These are phyloP conservation scores for Ophiodon elongatus DNA, from an alignment of 2,113 vertebrate species.

Conservation along the genomic window DNA sequence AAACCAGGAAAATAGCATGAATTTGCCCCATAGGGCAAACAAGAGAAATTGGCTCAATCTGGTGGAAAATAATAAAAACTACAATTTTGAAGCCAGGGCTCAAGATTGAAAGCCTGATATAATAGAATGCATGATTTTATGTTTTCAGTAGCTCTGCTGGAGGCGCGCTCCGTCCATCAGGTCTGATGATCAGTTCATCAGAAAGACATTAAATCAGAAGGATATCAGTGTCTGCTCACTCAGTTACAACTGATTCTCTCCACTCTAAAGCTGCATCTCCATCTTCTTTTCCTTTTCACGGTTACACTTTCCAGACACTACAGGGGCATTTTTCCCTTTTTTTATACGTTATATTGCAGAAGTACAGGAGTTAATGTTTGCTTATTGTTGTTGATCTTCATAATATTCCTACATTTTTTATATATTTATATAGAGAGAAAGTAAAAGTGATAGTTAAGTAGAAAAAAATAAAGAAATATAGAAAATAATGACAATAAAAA, in stretches of 20 bases:
- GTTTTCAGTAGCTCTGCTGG: slow-evolving; percentile 2
- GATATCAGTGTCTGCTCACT: not conserved
- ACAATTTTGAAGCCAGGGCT: not conserved
- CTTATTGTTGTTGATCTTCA: not conserved
- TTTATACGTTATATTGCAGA: not conserved
- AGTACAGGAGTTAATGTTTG: not conserved
- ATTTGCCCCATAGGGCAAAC: not conserved
- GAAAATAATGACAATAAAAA: not conserved
- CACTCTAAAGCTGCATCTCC: not conserved
- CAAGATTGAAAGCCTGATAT: not conserved
- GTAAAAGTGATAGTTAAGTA: too few species aligned
- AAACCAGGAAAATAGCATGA: not conserved
- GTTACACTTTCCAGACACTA: not conserved
- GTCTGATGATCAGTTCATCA: not conserved
- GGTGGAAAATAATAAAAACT: too few species aligned
- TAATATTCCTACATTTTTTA: too few species aligned
- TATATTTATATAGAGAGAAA: too few species aligned
- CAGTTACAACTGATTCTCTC: not conserved
- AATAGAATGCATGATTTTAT: not conserved
- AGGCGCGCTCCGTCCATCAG: not conserved
- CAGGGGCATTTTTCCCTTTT: not conserved
- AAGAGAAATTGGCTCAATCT: not conserved
- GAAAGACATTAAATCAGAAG: not conserved
- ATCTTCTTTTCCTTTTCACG: not conserved
- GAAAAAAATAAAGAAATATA: too few species aligned